Evolutionary conservation across 2,113 vertebrate species (phyloP).

Genomic region (Himantopus leucocephalus): DNA sequence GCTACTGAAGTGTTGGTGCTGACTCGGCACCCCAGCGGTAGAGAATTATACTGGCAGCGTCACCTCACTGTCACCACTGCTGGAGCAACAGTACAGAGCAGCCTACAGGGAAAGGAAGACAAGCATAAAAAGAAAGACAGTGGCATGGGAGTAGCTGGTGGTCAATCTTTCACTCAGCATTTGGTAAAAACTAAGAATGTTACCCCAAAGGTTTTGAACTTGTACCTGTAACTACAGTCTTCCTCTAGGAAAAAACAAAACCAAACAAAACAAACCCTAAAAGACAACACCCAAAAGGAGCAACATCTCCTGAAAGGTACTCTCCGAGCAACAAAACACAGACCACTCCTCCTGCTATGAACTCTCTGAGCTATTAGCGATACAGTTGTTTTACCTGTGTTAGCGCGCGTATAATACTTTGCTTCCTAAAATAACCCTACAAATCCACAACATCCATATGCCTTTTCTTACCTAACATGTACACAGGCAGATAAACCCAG

Average conservation of each 20-base stretch:
- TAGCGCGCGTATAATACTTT: neutral
- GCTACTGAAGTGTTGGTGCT: constrained; percentile 36
- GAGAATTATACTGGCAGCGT: constrained; percentile 1
- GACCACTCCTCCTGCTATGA: neutral
- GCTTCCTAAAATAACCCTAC: neutral
- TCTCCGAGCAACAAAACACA: neutral
- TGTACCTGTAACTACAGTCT: neutral
- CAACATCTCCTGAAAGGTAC: neutral
- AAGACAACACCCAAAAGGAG: neutral
- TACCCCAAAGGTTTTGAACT: neutral
- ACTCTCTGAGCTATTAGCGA: neutral
- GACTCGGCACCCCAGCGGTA: neutral
- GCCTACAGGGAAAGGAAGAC: neutral
- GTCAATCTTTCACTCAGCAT: neutral
- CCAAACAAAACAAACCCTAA: neutral
- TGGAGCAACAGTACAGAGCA: constrained; percentile 25
- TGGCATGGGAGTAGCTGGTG: neutral
- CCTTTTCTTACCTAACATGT: neutral
- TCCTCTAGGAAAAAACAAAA: neutral
- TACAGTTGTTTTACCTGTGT: neutral
- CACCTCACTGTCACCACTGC: constrained; percentile 55
- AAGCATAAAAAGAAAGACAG: neutral
- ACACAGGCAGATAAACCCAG: neutral
- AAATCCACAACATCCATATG: neutral
- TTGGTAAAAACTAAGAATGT: neutral